Evolutionary conservation across 35 echinoderm and acorn worm genomes (phyloP).

Genomic region (Strongylocentrotus purpuratus): DNA sequence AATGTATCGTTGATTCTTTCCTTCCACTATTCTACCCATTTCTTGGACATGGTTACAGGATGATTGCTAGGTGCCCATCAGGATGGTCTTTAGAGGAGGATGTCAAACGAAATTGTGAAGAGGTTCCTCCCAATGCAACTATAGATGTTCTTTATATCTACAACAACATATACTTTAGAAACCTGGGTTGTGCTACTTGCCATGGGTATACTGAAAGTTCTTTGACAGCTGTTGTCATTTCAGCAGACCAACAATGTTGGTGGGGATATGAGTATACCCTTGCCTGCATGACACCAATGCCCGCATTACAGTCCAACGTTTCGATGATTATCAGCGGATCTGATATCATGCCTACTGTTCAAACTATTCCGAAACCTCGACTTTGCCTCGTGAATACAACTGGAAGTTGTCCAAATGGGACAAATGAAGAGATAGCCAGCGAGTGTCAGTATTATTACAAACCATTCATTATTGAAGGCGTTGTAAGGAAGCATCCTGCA

Average conservation of each 20-base stretch:
- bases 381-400: background rate
- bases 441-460: background rate
- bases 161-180: background rate
- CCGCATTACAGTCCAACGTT: background rate
- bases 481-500: background rate
- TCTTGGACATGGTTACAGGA: background rate
- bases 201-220: background rate
- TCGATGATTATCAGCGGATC: background rate
- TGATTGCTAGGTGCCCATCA: background rate
- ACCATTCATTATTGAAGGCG: background rate
- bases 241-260: background rate
- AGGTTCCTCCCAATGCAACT: background rate
- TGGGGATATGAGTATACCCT: background rate
- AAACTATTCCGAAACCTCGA: background rate
- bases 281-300: background rate
- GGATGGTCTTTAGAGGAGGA: background rate
- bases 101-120: background rate
- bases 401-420: background rate
- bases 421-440: background rate
- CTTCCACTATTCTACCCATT: background rate
- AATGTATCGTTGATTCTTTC: background rate
- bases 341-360: background rate
- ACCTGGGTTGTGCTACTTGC: background rate
- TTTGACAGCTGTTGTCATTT: background rate
- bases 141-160: background rate